Percentiles rank a stretch among this genome's conserved stretches.
Evolutionary conservation across 2,797 vertebrate species (phyloP).

Genomic region (Mormyrops attenuatus): DNA sequence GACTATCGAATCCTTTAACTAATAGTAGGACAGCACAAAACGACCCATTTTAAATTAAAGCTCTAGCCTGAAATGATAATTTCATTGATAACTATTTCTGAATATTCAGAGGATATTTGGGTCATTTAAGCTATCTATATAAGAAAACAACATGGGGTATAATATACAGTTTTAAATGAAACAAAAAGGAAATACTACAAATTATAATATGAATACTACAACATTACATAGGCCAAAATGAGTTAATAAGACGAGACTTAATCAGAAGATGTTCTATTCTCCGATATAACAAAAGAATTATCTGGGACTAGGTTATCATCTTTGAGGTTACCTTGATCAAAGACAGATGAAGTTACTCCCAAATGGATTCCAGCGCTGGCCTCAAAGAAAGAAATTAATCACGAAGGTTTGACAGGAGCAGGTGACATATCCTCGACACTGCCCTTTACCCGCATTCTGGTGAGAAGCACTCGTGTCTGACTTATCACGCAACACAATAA

Average conservation of each 20-base stretch:
- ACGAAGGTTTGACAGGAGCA: constrained; percentile 12
- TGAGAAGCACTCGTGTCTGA: not conserved
- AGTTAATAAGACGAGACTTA: not conserved
- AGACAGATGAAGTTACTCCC: constrained; percentile 24
- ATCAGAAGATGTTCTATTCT: not conserved
- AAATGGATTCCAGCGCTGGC: constrained; percentile 21
- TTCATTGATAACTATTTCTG: not conserved
- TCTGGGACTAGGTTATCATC: constrained; percentile 19
- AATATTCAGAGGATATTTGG: not conserved
- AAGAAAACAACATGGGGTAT: not conserved
- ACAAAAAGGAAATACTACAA: not conserved
- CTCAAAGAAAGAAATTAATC: constrained; percentile 24
- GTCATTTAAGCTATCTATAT: not conserved
- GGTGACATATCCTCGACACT: not conserved
- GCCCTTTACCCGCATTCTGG: not conserved
- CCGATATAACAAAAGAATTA: constrained; percentile 13
- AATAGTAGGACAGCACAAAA: not conserved
- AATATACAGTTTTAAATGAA: not conserved
- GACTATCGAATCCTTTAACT: not conserved
- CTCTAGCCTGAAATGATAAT: not conserved
- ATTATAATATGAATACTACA: not conserved
- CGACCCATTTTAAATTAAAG: not conserved
- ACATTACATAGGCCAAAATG: not conserved
- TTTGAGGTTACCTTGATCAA: constrained; percentile 26
- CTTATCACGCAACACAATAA: not conserved